Conservation (phyloP, 2,797 vertebrate genomes). For the Rhadinocentrus ornatus region DNA sequence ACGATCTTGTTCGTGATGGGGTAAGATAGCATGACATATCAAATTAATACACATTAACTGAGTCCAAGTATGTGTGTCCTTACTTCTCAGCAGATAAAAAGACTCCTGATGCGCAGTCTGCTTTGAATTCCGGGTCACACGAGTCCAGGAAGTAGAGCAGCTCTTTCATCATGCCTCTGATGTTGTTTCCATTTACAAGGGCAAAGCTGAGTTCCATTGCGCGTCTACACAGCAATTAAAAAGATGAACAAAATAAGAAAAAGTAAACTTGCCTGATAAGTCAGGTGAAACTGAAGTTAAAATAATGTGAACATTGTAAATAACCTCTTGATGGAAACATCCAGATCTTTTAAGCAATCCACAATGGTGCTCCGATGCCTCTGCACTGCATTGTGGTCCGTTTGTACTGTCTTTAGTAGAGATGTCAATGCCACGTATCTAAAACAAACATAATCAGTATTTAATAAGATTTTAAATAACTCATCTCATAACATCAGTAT, state of each 20-base stretch:
- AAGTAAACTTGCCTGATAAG: background rate
- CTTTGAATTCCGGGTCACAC: constrained; percentile 99
- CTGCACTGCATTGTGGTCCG: constrained; percentile 99
- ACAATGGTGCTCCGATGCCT: constrained; percentile 98
- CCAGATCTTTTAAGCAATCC: constrained; percentile 98
- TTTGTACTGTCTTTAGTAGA: constrained; percentile 98
- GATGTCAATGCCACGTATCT: constrained; percentile 99
- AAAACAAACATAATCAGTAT: constrained; percentile 19
- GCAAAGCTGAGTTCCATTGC: constrained; percentile 99
- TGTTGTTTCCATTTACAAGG: constrained; percentile 98
- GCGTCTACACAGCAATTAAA: constrained; percentile 81
- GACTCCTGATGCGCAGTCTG: constrained; percentile 98
- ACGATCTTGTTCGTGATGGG: background rate
- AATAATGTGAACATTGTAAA: background rate
- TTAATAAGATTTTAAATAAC: constrained; percentile 1
- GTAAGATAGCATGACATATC: constrained; percentile 2
- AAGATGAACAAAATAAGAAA: constrained; percentile 22
- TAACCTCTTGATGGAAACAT: constrained; percentile 99
- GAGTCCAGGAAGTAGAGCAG: constrained; percentile 99
- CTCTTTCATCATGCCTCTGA: constrained; percentile 99
- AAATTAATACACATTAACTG: constrained; percentile 18
- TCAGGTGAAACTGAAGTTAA: background rate
- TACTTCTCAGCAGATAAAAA: constrained; percentile 99
- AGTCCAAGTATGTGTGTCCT: constrained; percentile 46
- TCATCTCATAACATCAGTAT: background rate